phyloP scores from a whole-genome alignment of 2,113 vertebrate genomes.

The Corvus cornix region DNA sequence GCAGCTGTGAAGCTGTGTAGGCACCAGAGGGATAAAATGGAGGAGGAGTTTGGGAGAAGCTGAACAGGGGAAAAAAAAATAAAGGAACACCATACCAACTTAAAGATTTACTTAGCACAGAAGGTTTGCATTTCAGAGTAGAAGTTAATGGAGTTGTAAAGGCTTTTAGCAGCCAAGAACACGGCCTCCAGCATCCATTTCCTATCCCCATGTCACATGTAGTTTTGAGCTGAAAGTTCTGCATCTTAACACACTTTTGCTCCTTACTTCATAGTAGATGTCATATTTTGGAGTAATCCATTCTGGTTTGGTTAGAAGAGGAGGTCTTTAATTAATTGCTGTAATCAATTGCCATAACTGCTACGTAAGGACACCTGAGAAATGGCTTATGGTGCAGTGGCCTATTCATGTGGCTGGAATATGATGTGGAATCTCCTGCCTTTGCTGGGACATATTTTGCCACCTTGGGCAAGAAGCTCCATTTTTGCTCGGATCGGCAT shows the following conservation, averaged over 20 bases:
- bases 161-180: background rate
- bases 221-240: background rate
- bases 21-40: background rate
- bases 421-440: background rate
- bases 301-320: background rate
- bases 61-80: background rate
- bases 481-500: background rate
- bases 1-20: background rate
- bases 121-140: background rate
- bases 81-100: background rate
- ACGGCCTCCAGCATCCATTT: background rate
- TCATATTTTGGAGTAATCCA: background rate
- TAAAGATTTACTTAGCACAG: background rate
- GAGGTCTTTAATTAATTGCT: background rate
- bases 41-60: background rate
- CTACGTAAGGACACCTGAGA: background rate
- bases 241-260: background rate
- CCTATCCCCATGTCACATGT: background rate
- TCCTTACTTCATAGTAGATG: background rate
- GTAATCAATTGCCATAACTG: background rate
- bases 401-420: background rate
- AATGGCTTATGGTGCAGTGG: background rate
- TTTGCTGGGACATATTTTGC: background rate
- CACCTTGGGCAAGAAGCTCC: background rate
- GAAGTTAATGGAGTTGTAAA: background rate